Evolutionary conservation across 2,113 vertebrate species (phyloP).

Genomic region (Atrichornis clamosus): DNA sequence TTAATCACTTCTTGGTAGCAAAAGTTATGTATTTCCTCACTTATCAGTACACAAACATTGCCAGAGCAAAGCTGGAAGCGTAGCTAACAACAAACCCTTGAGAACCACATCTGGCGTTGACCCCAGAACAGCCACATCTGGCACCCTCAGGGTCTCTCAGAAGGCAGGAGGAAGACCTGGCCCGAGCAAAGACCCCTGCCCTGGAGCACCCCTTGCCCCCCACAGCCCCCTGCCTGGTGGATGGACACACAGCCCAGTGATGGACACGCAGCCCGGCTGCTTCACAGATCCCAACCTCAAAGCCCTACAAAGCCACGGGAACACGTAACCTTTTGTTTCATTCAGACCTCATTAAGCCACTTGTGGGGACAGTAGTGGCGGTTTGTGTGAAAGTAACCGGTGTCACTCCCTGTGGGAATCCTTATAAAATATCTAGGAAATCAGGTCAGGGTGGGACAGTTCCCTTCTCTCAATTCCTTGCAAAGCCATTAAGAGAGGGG

Average conservation of each 20-base stretch:
- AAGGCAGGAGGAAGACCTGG: background rate
- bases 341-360: slow-evolving; percentile 1
- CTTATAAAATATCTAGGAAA: background rate
- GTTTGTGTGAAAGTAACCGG: background rate
- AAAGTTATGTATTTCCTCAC: slow-evolving; percentile 40
- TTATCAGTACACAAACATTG: slow-evolving; percentile 54
- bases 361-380: background rate
- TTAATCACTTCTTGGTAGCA: slow-evolving; percentile 40
- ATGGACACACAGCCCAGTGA: background rate
- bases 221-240: background rate
- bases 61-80: background rate
- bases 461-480: background rate
- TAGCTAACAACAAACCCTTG: background rate
- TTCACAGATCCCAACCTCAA: background rate
- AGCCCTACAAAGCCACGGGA: background rate
- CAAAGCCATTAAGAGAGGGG: background rate
- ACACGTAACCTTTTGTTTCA: background rate
- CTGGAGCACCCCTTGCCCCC: background rate
- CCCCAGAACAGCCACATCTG: rapidly evolving
- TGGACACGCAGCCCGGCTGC: rapidly evolving
- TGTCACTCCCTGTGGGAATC: background rate
- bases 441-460: slow-evolving; percentile 32
- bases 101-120: background rate
- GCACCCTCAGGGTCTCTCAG: rapidly evolving
- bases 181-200: background rate